Percentiles rank a stretch among this genome's conserved stretches.
Evolutionary conservation across 2,888 invertebrate genomes (phyloP).

Genomic region (Marronus borbonicus): DNA sequence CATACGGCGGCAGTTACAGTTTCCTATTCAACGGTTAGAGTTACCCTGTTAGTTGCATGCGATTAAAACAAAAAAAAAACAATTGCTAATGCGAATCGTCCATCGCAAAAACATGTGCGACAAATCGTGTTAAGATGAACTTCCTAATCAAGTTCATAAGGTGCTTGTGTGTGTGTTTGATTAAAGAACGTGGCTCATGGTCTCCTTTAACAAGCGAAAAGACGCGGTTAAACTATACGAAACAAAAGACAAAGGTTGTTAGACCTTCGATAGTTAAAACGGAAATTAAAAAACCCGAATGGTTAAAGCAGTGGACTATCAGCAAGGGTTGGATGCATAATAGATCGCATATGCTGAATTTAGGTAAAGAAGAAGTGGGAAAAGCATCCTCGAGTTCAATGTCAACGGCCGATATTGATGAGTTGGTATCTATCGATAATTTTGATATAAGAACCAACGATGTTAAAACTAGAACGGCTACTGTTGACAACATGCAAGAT

Average conservation of each 20-base stretch:
- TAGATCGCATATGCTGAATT: conserved; percentile 64
- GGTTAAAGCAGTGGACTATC: conserved; percentile 70
- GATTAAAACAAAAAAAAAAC: background rate
- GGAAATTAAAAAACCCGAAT: conserved; percentile 63
- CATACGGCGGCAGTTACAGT: conserved; percentile 29
- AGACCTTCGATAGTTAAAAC: conserved; percentile 50
- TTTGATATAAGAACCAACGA: conserved; percentile 51
- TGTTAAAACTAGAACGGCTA: conserved; percentile 36
- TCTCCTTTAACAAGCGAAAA: conserved; percentile 58
- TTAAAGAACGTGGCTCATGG: conserved; percentile 66
- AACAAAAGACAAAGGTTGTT: conserved; percentile 54
- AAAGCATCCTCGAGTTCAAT: conserved; percentile 62
- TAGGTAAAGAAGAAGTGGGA: conserved; percentile 55
- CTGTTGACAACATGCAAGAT: conserved; percentile 52
- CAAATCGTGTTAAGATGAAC: conserved; percentile 53
- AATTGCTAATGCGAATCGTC: background rate
- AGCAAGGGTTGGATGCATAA: conserved; percentile 70
- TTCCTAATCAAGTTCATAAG: conserved; percentile 59
- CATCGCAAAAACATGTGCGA: conserved; percentile 16
- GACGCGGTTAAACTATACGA: conserved; percentile 46
- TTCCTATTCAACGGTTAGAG: conserved; percentile 40
- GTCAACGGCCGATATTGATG: conserved; percentile 65
- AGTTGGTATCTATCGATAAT: conserved; percentile 63
- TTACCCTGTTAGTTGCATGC: background rate
- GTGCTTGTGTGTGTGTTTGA: conserved; percentile 65